phyloP scores from a whole-genome alignment of 2,113 vertebrate species.

The Marmota monax region DNA sequence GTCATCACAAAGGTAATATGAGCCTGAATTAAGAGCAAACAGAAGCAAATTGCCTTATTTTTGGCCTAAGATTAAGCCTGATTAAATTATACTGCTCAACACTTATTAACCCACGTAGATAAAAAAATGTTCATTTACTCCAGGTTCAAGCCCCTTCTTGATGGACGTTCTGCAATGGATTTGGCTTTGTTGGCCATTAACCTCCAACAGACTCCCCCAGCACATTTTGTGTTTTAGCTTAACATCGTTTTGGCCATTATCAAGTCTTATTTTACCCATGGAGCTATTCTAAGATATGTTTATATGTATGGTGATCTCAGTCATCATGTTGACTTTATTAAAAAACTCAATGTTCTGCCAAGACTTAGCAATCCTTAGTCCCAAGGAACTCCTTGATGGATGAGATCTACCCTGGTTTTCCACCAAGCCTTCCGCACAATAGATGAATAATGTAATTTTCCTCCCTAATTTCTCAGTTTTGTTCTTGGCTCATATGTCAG shows the following conservation, averaged over 20 bases:
- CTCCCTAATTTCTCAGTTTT: neutral
- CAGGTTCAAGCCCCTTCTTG: neutral
- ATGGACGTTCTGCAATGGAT: neutral
- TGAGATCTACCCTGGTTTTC: neutral
- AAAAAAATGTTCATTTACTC: neutral
- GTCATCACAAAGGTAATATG: neutral
- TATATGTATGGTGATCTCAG: neutral
- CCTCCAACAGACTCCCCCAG: neutral
- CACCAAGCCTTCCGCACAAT: neutral
- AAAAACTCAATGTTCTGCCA: conserved; percentile 56
- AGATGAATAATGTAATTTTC: neutral
- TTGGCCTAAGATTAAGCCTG: conserved; percentile 17
- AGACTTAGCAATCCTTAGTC: neutral
- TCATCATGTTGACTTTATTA: conserved; percentile 5
- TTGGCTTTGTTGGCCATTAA: neutral
- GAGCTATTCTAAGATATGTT: neutral
- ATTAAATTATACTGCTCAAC: neutral
- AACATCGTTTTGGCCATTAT: neutral
- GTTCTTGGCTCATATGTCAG: neutral
- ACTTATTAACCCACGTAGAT: neutral
- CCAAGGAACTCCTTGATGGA: neutral
- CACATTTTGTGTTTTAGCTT: neutral
- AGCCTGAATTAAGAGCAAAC: neutral
- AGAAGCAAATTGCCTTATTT: conserved; percentile 3
- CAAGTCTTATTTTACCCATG: neutral